Evolutionary conservation across 2,113 vertebrate species (phyloP), one percentile per base, ranked within the genome.

Genomic region (Opisthocomus hoazin): DNA sequence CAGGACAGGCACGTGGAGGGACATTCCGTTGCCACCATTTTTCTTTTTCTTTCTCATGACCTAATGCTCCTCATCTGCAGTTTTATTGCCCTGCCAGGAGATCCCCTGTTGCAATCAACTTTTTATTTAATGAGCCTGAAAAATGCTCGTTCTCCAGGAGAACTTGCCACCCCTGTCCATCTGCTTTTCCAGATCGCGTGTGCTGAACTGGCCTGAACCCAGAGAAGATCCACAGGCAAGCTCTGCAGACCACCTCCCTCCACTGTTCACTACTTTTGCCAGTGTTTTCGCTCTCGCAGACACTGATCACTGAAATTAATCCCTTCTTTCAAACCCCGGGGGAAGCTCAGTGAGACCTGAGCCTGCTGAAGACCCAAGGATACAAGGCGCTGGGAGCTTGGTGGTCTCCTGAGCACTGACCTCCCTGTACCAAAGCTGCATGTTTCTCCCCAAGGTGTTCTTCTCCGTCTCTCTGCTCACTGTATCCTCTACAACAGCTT

Each of bases 191-290:
- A 93, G 43, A 61, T 9, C 0, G 2, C 8, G 3, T 34, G 50
- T 12, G 69, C 41, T 61, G 41, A 22, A 20, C 69, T 34, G 54
- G 27, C 37, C 53, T 13, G 14, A 43, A 11, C 50, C 30, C 10
- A 39, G 34, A 36, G 15, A 30, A 50, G 12, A 66, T 23, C 66
- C 66, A 9, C 1, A 21, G 2, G 7, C 3, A 45, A 75, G 81
- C 53, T 66, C 63, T 80, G 48, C 77, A 63, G 22, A 21, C 5
- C 50, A 32, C 12, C 63, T 56, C 45, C 39, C 61, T 50, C 43
- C 34, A 5, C 9, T 9, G 5, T 6, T 5, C 19, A 41, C 30
- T 6, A 1, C 21, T 41, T 68, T 14, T 17, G 1, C 4, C 58
- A 20, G 10, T 29, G 57, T 8, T 90, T 69, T 60, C 7, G 0